Base-by-base conservation (phyloP, 2,888 invertebrate species). In the Dendrolimus pini region DNA sequence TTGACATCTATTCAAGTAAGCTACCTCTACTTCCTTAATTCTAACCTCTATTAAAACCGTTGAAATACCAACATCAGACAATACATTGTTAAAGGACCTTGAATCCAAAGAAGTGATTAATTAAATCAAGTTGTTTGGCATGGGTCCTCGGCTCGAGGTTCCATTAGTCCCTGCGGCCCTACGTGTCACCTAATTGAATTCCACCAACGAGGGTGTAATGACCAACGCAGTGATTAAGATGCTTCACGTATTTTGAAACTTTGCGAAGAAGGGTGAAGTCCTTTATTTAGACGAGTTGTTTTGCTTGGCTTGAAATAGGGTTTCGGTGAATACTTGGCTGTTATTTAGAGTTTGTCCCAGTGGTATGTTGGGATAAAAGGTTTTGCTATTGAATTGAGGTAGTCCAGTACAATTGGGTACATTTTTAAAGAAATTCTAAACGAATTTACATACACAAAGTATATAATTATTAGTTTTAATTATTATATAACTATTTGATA, bases 111-210 rank as follows among this genome's bases (percentile, higher is more conserved):
- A 47, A 47, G 61, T 66, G 65, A 67, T 68, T 70, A 70, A 66
- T 66, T 65, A 60, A 56, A 57, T 41, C 57, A 55, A 59, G 60
- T 61, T 62, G 65, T 64, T 57, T 62, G 59, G 62, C 64, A 58
- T 55, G 57, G 57, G 54, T 57, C 60, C 54, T 56, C 8, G 58
- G 53, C 62, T 62, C 62, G 62, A 60, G 62, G 59, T 53, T 60
- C 64, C 58, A 54, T 60, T 57, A 59, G 47, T 47, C 47, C 47
- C 41, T 56, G 54, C 47, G 62, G 58, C 18, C 60, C 61, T 59
- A 62, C 62, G 62, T 65, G 65, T 60, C 65, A 62, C 60, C 61
- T 66, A 69, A 71, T 67, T 68, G 67, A 68, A 66, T 65, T 60
- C 62, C 60, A 58, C 57, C 59, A 57, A 56, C 58, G 58, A 61